A percentile compares a stretch with the other conserved stretches of the same genome.
phyloP scores from a whole-genome alignment of 2,888 invertebrate species.

The Operophtera brumata region DNA sequence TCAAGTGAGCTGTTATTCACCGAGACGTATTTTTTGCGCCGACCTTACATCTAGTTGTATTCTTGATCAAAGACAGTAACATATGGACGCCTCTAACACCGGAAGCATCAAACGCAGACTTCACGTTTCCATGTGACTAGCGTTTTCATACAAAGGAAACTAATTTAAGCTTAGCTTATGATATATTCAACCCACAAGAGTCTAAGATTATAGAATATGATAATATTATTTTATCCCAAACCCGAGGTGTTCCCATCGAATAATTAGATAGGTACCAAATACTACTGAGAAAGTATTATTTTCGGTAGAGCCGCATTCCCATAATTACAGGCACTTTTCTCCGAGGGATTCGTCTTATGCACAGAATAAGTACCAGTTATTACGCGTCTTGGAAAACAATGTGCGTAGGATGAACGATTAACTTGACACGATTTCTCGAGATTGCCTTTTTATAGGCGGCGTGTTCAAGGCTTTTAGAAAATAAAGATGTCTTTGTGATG shows the following conservation, averaged over 20 bases:
- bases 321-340: not conserved
- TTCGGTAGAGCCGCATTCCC: not conserved
- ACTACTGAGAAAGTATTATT: not conserved
- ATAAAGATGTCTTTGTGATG: slow-evolving; percentile 4
- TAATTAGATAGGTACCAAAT: too few relatives aligned
- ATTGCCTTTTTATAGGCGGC: slow-evolving; percentile 15
- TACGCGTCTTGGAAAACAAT: slow-evolving; percentile 7
- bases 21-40: too few relatives aligned
- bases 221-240: not conserved
- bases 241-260: not conserved
- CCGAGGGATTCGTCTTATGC: not conserved
- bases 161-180: too few relatives aligned
- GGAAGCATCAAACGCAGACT: too few relatives aligned
- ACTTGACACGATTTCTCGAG: slow-evolving; percentile 17
- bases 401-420: slow-evolving; percentile 32
- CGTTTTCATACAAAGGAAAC: too few relatives aligned
- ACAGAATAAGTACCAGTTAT: not conserved
- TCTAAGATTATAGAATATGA: too few relatives aligned
- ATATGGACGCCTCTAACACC: too few relatives aligned
- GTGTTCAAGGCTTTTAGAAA: slow-evolving; percentile 12
- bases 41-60: too few relatives aligned
- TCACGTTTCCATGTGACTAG: too few relatives aligned
- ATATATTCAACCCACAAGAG: too few relatives aligned
- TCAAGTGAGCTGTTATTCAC: too few relatives aligned
- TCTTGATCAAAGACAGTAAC: too few relatives aligned